Evolutionary conservation across 1,140 invertebrate genomes (phyloP).

Genomic region (Cyclina sinensis): DNA sequence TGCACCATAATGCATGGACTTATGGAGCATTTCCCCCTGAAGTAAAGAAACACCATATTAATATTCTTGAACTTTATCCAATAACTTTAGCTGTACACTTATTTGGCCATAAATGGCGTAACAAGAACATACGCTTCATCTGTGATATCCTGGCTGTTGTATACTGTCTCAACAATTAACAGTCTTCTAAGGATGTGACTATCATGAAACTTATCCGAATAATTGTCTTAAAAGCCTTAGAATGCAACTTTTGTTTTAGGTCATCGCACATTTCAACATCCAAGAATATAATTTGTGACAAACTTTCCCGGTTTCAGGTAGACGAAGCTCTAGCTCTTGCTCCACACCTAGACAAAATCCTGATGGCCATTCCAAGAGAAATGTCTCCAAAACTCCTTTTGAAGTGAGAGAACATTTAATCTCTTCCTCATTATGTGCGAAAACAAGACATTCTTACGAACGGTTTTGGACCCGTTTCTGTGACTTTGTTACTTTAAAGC

Average conservation of each 20-base stretch:
- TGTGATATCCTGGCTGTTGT: slow-evolving; percentile 66
- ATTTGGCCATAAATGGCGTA: slow-evolving; percentile 23
- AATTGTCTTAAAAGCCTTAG: slow-evolving; percentile 19
- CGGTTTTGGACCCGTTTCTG: not conserved
- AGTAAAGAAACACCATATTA: not conserved
- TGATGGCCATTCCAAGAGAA: not conserved
- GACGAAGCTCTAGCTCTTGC: slow-evolving; percentile 11
- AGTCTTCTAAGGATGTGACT: slow-evolving; percentile 20
- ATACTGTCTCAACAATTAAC: slow-evolving; percentile 67
- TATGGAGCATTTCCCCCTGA: not conserved
- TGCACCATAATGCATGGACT: not conserved
- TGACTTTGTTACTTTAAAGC: not conserved
- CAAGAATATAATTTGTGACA: slow-evolving; percentile 29
- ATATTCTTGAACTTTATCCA: slow-evolving; percentile 60
- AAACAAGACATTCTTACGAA: not conserved
- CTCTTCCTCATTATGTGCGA: not conserved
- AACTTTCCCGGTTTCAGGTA: slow-evolving; percentile 38
- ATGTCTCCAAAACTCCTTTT: not conserved
- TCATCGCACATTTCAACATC: not conserved
- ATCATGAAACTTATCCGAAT: slow-evolving; percentile 44
- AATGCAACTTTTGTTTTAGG: slow-evolving; percentile 19
- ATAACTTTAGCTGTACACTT: slow-evolving; percentile 45
- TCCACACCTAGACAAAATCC: slow-evolving; percentile 14
- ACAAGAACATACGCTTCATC: slow-evolving; percentile 40
- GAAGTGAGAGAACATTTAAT: slow-evolving; percentile 2